A percentile compares a stretch with the other conserved stretches of the same genome.
These are phyloP conservation scores for Leptothorax acervorum DNA, from an alignment of 2,888 invertebrate genomes.

Conservation along the genomic window DNA sequence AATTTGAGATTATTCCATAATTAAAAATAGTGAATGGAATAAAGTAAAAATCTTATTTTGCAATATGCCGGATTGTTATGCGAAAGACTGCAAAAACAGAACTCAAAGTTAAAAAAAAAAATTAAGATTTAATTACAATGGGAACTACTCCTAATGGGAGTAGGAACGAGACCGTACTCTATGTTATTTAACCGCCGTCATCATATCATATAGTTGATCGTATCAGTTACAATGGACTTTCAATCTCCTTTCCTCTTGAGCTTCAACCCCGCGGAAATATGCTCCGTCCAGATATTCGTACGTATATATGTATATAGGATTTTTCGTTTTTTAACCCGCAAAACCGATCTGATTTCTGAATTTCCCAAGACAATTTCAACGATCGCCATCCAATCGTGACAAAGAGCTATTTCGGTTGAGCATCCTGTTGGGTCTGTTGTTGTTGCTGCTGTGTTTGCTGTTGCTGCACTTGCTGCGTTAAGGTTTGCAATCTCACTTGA, in stretches of 20 bases:
- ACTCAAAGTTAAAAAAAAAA: neutral
- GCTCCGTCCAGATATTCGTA: neutral
- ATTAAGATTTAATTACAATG: neutral
- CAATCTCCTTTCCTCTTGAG: neutral
- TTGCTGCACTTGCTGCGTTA: conserved; percentile 84
- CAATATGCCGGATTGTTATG: neutral
- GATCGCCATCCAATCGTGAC: neutral
- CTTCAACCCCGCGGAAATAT: neutral
- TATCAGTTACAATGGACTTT: neutral
- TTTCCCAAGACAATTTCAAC: conserved; percentile 25
- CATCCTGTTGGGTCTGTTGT: conserved; percentile 80
- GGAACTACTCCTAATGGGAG: no score
- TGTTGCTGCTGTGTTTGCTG: conserved; percentile 80
- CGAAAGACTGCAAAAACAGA: neutral
- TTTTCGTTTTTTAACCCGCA: neutral
- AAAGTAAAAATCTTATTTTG: neutral
- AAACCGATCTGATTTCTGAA: neutral
- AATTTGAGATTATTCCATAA: neutral
- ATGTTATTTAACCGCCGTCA: neutral
- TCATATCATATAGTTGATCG: neutral
- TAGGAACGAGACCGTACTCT: neutral
- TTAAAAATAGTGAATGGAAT: neutral
- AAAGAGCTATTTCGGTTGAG: conserved; percentile 73
- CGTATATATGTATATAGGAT: neutral
- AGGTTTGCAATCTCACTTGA: conserved; percentile 88